phyloP scores from a whole-genome alignment of 2,888 invertebrate species.

The Pandemis cinnamomeana region DNA sequence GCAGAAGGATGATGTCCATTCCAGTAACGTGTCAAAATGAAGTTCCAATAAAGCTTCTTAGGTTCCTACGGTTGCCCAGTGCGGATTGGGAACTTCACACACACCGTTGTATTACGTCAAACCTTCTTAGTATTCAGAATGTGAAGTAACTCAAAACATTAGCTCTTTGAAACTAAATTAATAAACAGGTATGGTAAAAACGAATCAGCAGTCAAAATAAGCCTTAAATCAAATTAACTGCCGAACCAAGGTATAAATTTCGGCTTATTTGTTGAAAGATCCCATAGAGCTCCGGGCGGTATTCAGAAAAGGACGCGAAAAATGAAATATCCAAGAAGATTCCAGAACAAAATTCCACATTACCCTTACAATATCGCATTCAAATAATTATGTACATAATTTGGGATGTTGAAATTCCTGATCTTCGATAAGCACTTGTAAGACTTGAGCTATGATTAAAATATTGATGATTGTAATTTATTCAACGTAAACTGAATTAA shows the following conservation, averaged over 20 bases:
- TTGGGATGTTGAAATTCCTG: slow-evolving; percentile 8
- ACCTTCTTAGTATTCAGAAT: too few species aligned
- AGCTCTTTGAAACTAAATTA: too few species aligned
- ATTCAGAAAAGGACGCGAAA: slow-evolving; percentile 1
- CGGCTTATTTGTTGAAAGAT: slow-evolving; percentile 5
- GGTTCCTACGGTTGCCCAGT: too few species aligned
- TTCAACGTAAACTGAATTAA: neutral
- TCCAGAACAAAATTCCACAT: neutral
- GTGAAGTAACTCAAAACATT: too few species aligned
- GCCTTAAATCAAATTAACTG: neutral
- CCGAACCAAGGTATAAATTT: neutral
- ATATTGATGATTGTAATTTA: neutral
- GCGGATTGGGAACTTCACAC: too few species aligned
- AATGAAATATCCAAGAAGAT: slow-evolving; percentile 4
- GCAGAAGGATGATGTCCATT: neutral
- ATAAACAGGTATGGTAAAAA: too few species aligned
- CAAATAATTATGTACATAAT: slow-evolving; percentile 32
- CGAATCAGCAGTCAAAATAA: too few species aligned
- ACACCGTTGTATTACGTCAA: too few species aligned
- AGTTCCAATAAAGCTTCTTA: neutral
- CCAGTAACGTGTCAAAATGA: neutral
- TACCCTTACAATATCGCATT: slow-evolving; percentile 17
- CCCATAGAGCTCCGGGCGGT: neutral
- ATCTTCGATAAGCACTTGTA: neutral
- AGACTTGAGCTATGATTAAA: neutral